Percentiles rank a stretch among this genome's conserved stretches.
Evolutionary conservation across 2,888 invertebrate species (phyloP).

Genomic region (Kryphioiulus occultus): DNA sequence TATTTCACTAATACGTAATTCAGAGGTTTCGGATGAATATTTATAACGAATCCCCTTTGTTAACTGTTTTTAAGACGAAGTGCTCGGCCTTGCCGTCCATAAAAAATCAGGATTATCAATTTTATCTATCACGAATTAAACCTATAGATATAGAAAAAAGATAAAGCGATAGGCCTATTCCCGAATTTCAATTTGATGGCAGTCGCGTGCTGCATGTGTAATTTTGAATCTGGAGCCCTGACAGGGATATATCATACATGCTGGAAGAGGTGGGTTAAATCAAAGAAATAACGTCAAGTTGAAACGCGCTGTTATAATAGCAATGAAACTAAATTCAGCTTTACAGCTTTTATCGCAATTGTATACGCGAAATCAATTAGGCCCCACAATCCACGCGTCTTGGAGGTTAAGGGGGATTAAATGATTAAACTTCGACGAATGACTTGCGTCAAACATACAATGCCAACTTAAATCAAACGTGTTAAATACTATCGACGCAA

Average conservation of each 20-base stretch:
- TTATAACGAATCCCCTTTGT: background rate
- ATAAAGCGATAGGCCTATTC: constrained; percentile 21
- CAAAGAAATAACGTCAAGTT: background rate
- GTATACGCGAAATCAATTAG: background rate
- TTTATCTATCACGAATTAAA: constrained; percentile 25
- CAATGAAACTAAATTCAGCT: background rate
- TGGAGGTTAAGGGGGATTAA: background rate
- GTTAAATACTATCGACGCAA: background rate
- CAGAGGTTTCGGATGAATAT: background rate
- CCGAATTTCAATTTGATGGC: constrained; percentile 36
- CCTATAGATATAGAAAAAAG: background rate
- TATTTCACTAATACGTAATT: no score
- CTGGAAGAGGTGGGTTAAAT: background rate
- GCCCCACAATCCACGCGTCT: constrained; percentile 15
- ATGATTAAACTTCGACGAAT: constrained; percentile 35
- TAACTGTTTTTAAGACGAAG: background rate
- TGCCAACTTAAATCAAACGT: background rate
- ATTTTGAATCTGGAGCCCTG: background rate
- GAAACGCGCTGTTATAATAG: background rate
- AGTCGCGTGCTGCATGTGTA: constrained; percentile 36
- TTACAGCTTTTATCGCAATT: background rate
- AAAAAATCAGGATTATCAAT: constrained; percentile 8
- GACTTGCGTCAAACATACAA: constrained; percentile 9
- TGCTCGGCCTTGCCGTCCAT: background rate
- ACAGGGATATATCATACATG: background rate